Base-by-base conservation (phyloP, 2,888 invertebrate genomes). In the Agrypnus murinus region DNA sequence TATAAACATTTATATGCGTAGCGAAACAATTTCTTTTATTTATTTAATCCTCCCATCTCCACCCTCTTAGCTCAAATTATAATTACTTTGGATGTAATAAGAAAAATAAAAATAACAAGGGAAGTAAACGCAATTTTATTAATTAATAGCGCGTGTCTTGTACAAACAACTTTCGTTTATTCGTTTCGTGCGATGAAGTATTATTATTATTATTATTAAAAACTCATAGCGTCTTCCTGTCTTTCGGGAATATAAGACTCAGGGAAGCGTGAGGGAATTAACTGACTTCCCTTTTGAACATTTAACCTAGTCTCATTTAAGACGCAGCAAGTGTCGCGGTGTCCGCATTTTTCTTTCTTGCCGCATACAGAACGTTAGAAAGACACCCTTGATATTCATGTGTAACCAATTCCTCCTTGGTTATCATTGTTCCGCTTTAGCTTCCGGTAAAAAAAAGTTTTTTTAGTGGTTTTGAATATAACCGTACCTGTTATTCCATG, bases 111-210 rank as follows among this genome's bases (percentile, higher is more conserved):
- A 25, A 25, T 25, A 25, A 25, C 5, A 25, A 25, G 25, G 25
- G 25, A 25, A 25, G 25, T 25, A 36, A 36, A 38, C 12, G 34
- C 36, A 53, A 68, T 65, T 46, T 57, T 34, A 45, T 46, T 58
- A 65, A 58, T 68, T 68, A 43, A 68, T 68, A 45, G 25, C 62
- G 68, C 68, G 62, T 68, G 62, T 55, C 62, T 57, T n/a, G 14
- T 25, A 34, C 38, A 58, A 66, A 48, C 48, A 48, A 48, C 48
- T 48, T 19, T 48, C 19, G 9, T 25, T 25, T 48, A 45, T 8
- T 7, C 48, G 19, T 25, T 48, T 25, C 25, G 25, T 25, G 48
- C 45, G 34, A 40, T 31, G 25, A 43, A 12, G 55, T 34, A 53
- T 68, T 55, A 19, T 40, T 57, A 53, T 68, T 34, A 53, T 68